Evolutionary conservation across 2,797 vertebrate genomes (phyloP), one percentile per base, ranked within the genome.

Genomic region (Echiichthys vipera): DNA sequence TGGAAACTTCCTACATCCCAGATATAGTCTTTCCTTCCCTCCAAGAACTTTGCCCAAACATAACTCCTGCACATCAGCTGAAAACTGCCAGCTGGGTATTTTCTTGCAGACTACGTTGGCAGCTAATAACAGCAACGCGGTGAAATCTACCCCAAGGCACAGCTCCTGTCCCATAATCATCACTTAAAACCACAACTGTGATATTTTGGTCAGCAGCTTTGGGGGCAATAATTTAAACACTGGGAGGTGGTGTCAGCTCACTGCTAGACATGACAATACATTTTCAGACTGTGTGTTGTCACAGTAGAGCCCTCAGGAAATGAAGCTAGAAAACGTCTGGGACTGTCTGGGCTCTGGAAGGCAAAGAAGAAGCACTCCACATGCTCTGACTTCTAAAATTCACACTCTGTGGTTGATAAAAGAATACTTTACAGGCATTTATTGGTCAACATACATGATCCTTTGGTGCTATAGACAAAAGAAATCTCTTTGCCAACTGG

Each of bases 181-280:
- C 83, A 77, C 71, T 78, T 81, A 59, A 73, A 65, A 82, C 46
- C 40, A 63, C 50, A 47, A 56, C 54, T 57, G 71, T 66, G 61
- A 75, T 73, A 47, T 85, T 72, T 66, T 42, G 74, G 74, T 85
- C 86, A 77, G 80, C 78, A 81, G 42, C 78, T 83, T 83, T 43
- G 37, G 58, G 69, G 59, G 63, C 32, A 69, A 45, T 85, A 25
- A 63, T 69, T 68, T 59, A 67, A 59, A 75, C n/a, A 43, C 11
- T 8, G 13, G 30, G 32, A 69, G 36, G 56, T 56, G 4, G 5
- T 22, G 45, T 57, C 51, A 45, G 45, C 71, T 62, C 55, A 7
- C 43, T 40, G 63, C 24, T n/a, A 55, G 62, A 65, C 2, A 6
- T 43, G 18, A 63, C 30, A 7, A 27, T 27, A 39, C n/a, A 25